A percentile compares a stretch with the other conserved stretches of the same genome.
phyloP scores from a whole-genome alignment of 2,888 invertebrate genomes.

The Odontocerum albicorne region DNA sequence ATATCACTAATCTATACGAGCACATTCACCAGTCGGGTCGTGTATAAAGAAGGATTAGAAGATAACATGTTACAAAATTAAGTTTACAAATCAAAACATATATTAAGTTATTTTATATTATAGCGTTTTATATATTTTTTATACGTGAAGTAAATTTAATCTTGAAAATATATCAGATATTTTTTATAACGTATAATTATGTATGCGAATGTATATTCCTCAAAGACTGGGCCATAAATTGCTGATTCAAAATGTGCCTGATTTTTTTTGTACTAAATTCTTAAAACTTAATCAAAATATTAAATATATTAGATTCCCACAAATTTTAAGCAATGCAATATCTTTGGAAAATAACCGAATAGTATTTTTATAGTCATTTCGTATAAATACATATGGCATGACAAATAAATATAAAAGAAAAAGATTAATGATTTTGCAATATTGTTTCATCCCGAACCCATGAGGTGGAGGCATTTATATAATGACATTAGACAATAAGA shows the following conservation, averaged over 20 bases:
- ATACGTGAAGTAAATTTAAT: conserved; percentile 7
- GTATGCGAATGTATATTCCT: background rate
- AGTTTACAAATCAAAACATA: conserved; percentile 13
- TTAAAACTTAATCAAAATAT: background rate
- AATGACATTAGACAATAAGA: conserved; percentile 32
- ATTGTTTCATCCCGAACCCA: conserved; percentile 35
- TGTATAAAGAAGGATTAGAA: background rate
- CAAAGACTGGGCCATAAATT: background rate
- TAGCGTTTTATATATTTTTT: conserved; percentile 9
- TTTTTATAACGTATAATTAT: conserved; percentile 1
- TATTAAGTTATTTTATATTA: conserved; percentile 19
- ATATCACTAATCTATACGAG: no score
- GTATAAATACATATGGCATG: conserved; percentile 16
- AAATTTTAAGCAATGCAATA: background rate
- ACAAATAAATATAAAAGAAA: conserved; percentile 12
- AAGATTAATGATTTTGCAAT: conserved; percentile 25
- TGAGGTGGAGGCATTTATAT: conserved; percentile 37
- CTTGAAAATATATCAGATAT: background rate
- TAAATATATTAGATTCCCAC: background rate
- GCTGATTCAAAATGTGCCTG: no score
- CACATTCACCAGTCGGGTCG: background rate
- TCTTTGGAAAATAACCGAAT: background rate
- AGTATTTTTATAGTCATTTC: conserved; percentile 2
- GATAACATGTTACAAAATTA: conserved; percentile 9
- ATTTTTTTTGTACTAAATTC: no score